Percentiles rank a stretch among this genome's conserved stretches.
Evolutionary conservation across 1,140 invertebrate species (phyloP).

Genomic region (Cydia strobilella): DNA sequence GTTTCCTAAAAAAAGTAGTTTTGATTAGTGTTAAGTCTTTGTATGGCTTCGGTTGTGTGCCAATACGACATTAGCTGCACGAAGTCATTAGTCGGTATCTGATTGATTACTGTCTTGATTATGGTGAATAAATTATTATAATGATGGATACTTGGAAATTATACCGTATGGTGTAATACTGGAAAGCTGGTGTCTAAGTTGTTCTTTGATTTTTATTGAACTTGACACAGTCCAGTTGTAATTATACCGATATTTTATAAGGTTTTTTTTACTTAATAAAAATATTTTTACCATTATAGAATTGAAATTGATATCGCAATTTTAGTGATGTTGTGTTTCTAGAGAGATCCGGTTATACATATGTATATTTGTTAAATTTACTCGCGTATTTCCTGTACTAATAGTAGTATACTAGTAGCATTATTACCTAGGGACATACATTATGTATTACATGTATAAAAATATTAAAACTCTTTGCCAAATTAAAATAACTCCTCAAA

Average conservation of each 20-base stretch:
- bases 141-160: slow-evolving; percentile 12
- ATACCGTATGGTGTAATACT: slow-evolving; percentile 24
- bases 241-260: too few relatives aligned
- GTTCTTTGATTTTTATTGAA: not conserved
- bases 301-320: too few relatives aligned
- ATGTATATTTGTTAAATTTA: too few relatives aligned
- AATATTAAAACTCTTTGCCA: not conserved
- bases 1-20: slow-evolving; percentile 20
- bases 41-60: slow-evolving; percentile 5
- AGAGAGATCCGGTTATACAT: too few relatives aligned
- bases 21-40: slow-evolving; percentile 23
- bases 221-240: not conserved
- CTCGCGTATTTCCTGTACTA: too few relatives aligned
- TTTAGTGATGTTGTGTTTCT: too few relatives aligned
- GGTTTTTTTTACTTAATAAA: too few relatives aligned
- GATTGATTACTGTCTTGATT: slow-evolving; percentile 27
- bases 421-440: too few relatives aligned
- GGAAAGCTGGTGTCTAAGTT: not conserved
- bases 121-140: slow-evolving; percentile 23
- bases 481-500: not conserved
- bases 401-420: too few relatives aligned
- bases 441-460: too few relatives aligned
- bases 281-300: too few relatives aligned
- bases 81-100: slow-evolving; percentile 17
- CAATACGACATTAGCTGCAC: slow-evolving; percentile 6